Base-by-base conservation (phyloP, 1,140 invertebrate genomes). In the Drosophila pruinosa region DNA sequence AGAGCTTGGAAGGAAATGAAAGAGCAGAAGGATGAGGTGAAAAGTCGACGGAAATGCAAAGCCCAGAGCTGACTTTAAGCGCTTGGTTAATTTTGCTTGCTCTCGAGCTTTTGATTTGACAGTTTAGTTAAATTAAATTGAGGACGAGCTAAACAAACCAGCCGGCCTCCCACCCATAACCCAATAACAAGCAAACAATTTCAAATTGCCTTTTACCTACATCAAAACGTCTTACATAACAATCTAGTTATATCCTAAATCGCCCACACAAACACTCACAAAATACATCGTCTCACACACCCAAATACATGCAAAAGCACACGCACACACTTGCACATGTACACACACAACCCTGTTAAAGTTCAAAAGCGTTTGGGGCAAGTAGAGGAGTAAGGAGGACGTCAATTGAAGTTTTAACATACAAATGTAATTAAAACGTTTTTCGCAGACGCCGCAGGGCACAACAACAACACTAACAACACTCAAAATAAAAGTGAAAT, bases 391-490 rank as follows among this genome's bases (percentile, higher is more conserved):
- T 22, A 17, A 6, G 36, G 28, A 14, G 15, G 39, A 24, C 81
- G 72, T 86, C 81, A 86, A 86, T 88, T 88, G 82, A 81, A 88
- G 82, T 88, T 88, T 86, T 88, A 88, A 88, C 83, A 88, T 82
- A 88, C 82, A 88, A 88, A 88, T 88, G 82, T 88, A 88, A 88
- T 88, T 88, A 88, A 88, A 88, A 88, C 82, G 82, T 88, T 88
- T 88, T 88, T 78, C 81, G 78, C 70, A 89, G 79, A 80, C 82
- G 82, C 82, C 83, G 43, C 71, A 74, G 63, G 82, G 80, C 77
- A 59, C 41, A 77, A 76, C 64, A 85, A 62, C 57, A 69, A 62
- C 78, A 70, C 8, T 10, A 26, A 45, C 14, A 12, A 19, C 14
- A 36, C 75, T 67, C 80, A 77, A 85, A 79, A 64, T 86, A 59